Conservation (phyloP, 2,888 invertebrate genomes). For the Thalpophila matura region DNA sequence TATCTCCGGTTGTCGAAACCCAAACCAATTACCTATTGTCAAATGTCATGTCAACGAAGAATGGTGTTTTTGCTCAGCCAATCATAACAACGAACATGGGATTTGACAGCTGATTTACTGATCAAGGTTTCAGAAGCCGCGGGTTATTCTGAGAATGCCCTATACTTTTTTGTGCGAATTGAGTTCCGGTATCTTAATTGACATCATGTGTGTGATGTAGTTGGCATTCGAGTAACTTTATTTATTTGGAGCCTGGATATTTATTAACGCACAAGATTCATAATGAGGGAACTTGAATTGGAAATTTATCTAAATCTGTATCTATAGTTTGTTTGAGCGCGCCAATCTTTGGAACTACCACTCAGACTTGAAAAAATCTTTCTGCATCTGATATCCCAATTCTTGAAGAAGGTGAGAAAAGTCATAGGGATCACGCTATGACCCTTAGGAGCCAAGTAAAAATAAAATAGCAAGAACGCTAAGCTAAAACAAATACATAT, state of each 20-base stretch:
- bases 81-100: slow-evolving; percentile 15
- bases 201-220: background rate
- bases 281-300: background rate
- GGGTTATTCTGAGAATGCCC: slow-evolving; percentile 1
- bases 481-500: too few species aligned
- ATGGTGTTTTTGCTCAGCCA: background rate
- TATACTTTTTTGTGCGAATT: background rate
- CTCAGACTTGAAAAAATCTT: too few species aligned
- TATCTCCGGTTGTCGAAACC: background rate
- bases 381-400: too few species aligned
- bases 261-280: background rate
- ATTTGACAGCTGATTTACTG: slow-evolving; percentile 31
- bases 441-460: too few species aligned
- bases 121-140: background rate
- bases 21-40: background rate
- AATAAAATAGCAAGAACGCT: too few species aligned
- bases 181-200: slow-evolving; percentile 15
- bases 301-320: too few species aligned
- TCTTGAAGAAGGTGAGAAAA: too few species aligned
- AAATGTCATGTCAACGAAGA: slow-evolving; percentile 8
- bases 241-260: background rate
- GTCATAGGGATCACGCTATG: too few species aligned
- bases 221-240: background rate
- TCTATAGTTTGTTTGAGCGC: too few species aligned
- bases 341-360: too few species aligned